Conservation (phyloP, 2,797 vertebrate genomes). For the Aulostomus chinensis region DNA sequence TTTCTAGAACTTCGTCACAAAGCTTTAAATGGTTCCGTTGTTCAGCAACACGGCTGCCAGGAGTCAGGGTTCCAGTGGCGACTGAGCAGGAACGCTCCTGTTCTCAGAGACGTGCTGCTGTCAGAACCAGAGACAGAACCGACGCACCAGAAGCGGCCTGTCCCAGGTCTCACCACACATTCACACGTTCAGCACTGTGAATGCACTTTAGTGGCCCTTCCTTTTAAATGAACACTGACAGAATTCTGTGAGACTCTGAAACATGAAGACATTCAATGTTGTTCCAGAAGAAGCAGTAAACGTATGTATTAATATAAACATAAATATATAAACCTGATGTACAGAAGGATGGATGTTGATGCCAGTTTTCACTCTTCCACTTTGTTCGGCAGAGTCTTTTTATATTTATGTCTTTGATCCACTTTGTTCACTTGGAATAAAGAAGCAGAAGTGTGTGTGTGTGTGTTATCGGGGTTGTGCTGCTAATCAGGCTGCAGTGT, state of each 20-base stretch:
- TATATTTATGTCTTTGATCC: slow-evolving; percentile 64
- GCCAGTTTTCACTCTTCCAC: slow-evolving; percentile 42
- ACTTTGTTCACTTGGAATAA: too few species aligned
- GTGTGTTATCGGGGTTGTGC: too few species aligned
- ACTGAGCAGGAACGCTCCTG: slow-evolving; percentile 20
- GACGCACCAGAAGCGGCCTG: too few species aligned
- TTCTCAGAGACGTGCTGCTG: slow-evolving; percentile 16
- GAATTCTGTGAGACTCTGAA: slow-evolving; percentile 52
- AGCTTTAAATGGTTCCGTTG: too few species aligned
- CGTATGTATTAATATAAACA: not conserved
- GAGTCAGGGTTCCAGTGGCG: too few species aligned
- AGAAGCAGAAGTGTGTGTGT: slow-evolving; percentile 16
- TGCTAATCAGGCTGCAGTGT: too few species aligned
- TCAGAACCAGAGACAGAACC: slow-evolving; percentile 38
- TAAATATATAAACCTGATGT: too few species aligned
- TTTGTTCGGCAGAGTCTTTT: slow-evolving; percentile 38
- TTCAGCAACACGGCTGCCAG: too few species aligned
- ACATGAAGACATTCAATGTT: slow-evolving; percentile 33
- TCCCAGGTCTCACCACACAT: slow-evolving; percentile 47
- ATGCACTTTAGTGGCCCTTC: slow-evolving; percentile 69
- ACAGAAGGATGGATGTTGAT: slow-evolving; percentile 40
- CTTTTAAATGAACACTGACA: slow-evolving; percentile 30
- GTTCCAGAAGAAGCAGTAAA: slow-evolving; percentile 57
- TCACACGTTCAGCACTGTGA: slow-evolving; percentile 35
- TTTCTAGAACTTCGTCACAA: too few species aligned